Conservation (phyloP, 2,888 invertebrate genomes). For the Esperia sulphurella region DNA sequence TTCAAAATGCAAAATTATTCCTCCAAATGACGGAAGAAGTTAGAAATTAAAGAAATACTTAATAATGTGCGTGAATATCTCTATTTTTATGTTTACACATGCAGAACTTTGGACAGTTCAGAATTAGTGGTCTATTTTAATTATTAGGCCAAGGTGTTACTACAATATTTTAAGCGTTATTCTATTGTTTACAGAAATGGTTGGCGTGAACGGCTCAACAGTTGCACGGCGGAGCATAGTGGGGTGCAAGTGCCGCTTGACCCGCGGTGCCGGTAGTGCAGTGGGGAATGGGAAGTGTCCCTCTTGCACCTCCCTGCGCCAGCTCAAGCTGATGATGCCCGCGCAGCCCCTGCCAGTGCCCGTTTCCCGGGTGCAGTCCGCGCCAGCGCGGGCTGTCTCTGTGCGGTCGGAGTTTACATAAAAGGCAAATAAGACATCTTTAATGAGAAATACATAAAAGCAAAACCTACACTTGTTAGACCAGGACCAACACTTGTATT, state of each 20-base stretch:
- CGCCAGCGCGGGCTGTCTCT: constrained; percentile 27
- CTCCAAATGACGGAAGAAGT: no score
- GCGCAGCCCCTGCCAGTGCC: not conserved
- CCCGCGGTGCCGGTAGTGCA: constrained; percentile 8
- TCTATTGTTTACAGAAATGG: constrained; percentile 30
- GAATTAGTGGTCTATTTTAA: no score
- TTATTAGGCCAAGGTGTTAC: no score
- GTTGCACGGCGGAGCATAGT: constrained; percentile 18
- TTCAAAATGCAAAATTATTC: no score
- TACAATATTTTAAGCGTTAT: no score
- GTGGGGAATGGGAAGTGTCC: constrained; percentile 18
- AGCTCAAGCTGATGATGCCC: constrained; percentile 15
- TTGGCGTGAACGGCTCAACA: constrained; percentile 28
- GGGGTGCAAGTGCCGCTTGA: constrained; percentile 24
- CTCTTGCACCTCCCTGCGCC: constrained; percentile 23
- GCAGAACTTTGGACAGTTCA: no score
- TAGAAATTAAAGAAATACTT: no score
- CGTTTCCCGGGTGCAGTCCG: constrained; percentile 9
- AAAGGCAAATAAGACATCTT: constrained; percentile 7
- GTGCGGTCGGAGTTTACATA: constrained; percentile 31
- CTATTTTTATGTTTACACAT: no score
- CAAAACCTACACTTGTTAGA: not conserved
- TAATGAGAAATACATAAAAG: no score
- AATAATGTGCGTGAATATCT: no score
- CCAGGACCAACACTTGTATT: no score